Percentiles rank a stretch among this genome's conserved stretches.
Evolutionary conservation across 2,113 vertebrate genomes (phyloP).

Genomic region (Amazona guildingii): DNA sequence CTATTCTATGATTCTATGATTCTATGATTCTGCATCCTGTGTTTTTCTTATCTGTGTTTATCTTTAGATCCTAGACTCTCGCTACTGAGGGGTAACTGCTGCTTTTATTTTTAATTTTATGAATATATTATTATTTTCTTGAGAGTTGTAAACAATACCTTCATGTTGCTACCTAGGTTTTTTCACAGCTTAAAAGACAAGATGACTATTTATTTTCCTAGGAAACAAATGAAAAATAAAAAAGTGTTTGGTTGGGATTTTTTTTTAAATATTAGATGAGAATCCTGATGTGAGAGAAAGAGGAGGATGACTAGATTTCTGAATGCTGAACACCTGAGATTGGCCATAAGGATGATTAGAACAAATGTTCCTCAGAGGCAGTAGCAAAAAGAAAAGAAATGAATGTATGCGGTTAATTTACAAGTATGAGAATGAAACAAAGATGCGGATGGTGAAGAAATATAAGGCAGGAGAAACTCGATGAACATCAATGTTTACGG

Average conservation of each 20-base stretch:
- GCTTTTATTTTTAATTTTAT: background rate
- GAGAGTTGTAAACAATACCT: background rate
- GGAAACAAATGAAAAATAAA: background rate
- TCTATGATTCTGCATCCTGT: background rate
- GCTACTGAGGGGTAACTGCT: background rate
- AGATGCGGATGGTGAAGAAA: constrained; percentile 30
- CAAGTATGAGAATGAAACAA: constrained; percentile 6
- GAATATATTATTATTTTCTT: background rate
- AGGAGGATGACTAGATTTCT: background rate
- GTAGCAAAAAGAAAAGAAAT: background rate
- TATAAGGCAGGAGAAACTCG: background rate
- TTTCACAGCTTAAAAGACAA: background rate
- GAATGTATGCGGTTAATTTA: background rate
- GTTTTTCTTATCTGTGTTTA: background rate
- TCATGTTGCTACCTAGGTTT: background rate
- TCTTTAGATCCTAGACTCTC: background rate
- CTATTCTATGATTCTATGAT: too few species aligned
- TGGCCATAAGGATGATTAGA: background rate
- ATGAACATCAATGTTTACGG: background rate
- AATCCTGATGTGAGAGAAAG: background rate
- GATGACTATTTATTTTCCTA: background rate
- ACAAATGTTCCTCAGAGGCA: background rate
- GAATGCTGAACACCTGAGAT: background rate
- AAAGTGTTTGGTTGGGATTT: accelerated
- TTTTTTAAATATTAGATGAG: background rate